Conservation (phyloP, 2,113 vertebrate genomes). For the Ictidomys tridecemlineatus region DNA sequence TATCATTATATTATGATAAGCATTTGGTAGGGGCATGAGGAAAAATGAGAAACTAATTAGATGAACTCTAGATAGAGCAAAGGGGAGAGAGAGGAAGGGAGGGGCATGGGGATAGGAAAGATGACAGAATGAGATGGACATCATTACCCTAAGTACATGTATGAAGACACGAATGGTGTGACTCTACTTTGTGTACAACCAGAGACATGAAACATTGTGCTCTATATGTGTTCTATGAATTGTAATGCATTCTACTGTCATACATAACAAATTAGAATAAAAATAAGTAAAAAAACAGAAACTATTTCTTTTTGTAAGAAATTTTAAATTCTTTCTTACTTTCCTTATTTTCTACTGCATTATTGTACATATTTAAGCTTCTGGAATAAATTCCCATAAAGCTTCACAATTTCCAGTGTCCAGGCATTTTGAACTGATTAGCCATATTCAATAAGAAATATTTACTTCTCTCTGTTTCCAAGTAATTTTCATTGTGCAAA, state of each 20-base stretch:
- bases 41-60: neutral
- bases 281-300: neutral
- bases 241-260: too few species aligned
- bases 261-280: too few species aligned
- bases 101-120: too few species aligned
- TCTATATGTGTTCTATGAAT: too few species aligned
- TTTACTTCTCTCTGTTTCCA: slow-evolving; percentile 30
- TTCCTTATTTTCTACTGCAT: neutral
- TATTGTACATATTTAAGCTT: slow-evolving; percentile 11
- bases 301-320: neutral
- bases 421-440: slow-evolving; percentile 46
- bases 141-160: too few species aligned
- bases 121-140: too few species aligned
- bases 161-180: too few species aligned
- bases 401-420: neutral
- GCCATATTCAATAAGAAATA: neutral
- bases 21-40: neutral
- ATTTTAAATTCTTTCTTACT: slow-evolving; percentile 8
- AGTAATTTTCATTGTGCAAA: slow-evolving; percentile 32
- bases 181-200: too few species aligned
- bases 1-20: slow-evolving; percentile 28
- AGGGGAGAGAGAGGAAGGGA: too few species aligned
- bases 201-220: too few species aligned
- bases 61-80: too few species aligned
- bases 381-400: neutral